phyloP scores from a whole-genome alignment of 2,888 invertebrate species.

The Hyalella azteca region DNA sequence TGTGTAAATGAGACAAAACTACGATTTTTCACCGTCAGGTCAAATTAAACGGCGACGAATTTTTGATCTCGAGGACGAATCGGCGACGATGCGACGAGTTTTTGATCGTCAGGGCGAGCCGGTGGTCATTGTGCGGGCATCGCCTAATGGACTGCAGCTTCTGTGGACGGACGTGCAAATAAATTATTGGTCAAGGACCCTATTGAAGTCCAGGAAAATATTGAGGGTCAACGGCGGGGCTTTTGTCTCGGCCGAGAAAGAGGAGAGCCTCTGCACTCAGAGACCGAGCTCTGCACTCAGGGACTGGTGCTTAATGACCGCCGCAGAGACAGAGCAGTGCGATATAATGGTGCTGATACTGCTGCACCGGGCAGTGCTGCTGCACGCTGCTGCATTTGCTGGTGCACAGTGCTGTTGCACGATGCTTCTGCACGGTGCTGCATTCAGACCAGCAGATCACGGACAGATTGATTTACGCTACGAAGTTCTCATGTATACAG shows the following conservation, averaged over 20 bases:
- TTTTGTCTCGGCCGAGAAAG: slow-evolving; percentile 40
- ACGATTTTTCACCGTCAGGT: too few species aligned
- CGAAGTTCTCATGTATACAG: too few species aligned
- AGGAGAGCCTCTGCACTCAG: too few species aligned
- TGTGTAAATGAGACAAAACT: too few species aligned
- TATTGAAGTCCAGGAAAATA: slow-evolving; percentile 36
- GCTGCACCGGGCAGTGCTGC: neutral
- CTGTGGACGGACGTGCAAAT: slow-evolving; percentile 44
- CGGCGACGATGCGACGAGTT: neutral
- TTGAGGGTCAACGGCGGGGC: slow-evolving; percentile 40
- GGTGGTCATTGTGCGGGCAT: slow-evolving; percentile 40
- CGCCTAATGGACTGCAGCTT: slow-evolving; percentile 36
- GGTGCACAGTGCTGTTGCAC: too few species aligned
- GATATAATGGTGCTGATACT: too few species aligned
- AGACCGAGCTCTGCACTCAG: slow-evolving; percentile 40
- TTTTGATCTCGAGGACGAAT: slow-evolving; percentile 38
- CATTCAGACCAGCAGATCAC: too few species aligned
- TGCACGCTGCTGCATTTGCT: too few species aligned
- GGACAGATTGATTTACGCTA: too few species aligned
- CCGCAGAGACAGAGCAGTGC: too few species aligned
- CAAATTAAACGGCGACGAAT: too few species aligned
- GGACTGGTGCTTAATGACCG: slow-evolving; percentile 42
- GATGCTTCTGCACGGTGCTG: too few species aligned
- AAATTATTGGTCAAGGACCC: slow-evolving; percentile 43
- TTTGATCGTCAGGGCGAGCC: neutral